A percentile compares a stretch with the other conserved stretches of the same genome.
Evolutionary conservation across 2,113 vertebrate genomes (phyloP).

Genomic region (Neogobius melanostomus): DNA sequence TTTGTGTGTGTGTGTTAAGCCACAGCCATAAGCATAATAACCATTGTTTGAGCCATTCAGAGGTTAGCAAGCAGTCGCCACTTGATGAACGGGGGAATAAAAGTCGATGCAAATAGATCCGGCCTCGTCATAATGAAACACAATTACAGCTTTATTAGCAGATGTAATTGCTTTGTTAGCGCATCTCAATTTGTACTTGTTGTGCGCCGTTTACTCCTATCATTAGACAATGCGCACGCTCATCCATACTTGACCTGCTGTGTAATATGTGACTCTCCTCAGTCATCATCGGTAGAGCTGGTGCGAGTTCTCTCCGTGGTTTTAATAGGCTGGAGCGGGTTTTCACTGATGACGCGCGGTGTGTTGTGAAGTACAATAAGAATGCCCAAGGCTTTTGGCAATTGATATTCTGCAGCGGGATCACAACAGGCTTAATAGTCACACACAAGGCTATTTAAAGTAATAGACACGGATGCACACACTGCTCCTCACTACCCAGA

Average conservation of each 20-base stretch:
- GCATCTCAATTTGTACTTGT: constrained; percentile 72
- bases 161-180: constrained; percentile 76
- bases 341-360: constrained; percentile 41
- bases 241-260: constrained; percentile 66
- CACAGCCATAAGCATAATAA: constrained; percentile 58
- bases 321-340: constrained; percentile 37
- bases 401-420: constrained; percentile 39
- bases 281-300: constrained; percentile 53
- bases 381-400: constrained; percentile 21
- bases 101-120: constrained; percentile 69
- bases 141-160: constrained; percentile 76
- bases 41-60: constrained; percentile 65
- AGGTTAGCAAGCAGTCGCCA: constrained; percentile 62
- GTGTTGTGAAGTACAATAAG: constrained; percentile 45
- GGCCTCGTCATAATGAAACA: constrained; percentile 70
- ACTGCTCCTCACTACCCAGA: not conserved
- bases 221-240: constrained; percentile 58
- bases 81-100: constrained; percentile 62
- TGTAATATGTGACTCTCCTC: constrained; percentile 56
- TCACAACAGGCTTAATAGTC: constrained; percentile 16
- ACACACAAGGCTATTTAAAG: constrained; percentile 13
- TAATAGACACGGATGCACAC: constrained; percentile 11
- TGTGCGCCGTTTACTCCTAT: constrained; percentile 60
- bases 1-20: constrained; percentile 35
- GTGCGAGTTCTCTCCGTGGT: constrained; percentile 54